Evolutionary conservation across 2,113 vertebrate genomes (phyloP).

Genomic region (Colistium nudipinnis): DNA sequence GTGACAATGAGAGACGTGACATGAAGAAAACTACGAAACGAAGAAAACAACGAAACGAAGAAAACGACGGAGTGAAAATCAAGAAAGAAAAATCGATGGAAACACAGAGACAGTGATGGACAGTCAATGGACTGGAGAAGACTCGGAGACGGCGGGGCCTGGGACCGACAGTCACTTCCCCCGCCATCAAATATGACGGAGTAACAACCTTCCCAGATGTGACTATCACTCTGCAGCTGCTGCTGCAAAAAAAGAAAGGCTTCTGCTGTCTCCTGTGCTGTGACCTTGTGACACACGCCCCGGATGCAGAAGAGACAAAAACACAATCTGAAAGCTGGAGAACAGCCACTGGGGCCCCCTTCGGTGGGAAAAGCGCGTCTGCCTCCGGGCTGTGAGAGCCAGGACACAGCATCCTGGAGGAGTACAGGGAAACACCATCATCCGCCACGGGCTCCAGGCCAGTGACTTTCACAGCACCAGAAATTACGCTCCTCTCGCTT

Average conservation of each 20-base stretch:
- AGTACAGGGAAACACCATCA: slow-evolving; percentile 80
- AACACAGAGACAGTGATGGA: slow-evolving; percentile 48
- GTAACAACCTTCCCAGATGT: slow-evolving; percentile 46
- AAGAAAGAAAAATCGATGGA: slow-evolving; percentile 52
- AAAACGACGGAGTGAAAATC: slow-evolving; percentile 17
- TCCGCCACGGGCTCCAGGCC: slow-evolving; percentile 69
- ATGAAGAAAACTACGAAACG: slow-evolving; percentile 4
- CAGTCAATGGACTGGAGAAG: slow-evolving; percentile 45
- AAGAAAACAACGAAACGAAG: not conserved
- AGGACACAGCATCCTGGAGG: slow-evolving; percentile 58
- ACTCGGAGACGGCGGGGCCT: slow-evolving; percentile 33
- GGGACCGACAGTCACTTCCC: slow-evolving; percentile 43
- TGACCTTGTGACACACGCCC: slow-evolving; percentile 48
- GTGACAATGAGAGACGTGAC: not conserved
- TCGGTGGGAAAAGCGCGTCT: slow-evolving; percentile 58
- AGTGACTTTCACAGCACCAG: slow-evolving; percentile 69
- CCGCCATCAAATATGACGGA: slow-evolving; percentile 45
- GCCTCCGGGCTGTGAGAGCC: slow-evolving; percentile 34
- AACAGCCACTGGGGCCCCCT: slow-evolving; percentile 37
- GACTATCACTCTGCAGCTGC: slow-evolving; percentile 45
- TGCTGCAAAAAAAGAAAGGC: slow-evolving; percentile 32
- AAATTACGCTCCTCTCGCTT: slow-evolving; percentile 35
- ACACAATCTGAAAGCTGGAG: slow-evolving; percentile 48
- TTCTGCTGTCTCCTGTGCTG: slow-evolving; percentile 12
- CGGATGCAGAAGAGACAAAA: slow-evolving; percentile 50